These are phyloP conservation scores for Oryzias woworae DNA, from an alignment of 2,113 vertebrate genomes.

Conservation along the genomic window DNA sequence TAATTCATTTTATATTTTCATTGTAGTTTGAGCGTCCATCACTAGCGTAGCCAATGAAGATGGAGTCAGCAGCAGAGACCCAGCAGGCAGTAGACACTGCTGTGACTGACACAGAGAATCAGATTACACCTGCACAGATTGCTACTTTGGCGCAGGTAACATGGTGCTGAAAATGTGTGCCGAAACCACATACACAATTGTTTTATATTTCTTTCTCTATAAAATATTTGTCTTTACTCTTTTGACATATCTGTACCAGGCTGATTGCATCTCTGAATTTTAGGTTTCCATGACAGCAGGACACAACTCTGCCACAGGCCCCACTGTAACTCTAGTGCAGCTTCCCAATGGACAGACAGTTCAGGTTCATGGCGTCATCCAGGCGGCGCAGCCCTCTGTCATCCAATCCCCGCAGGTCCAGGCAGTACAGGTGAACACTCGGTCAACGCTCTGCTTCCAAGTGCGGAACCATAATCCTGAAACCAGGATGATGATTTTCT, in stretches of 20 bases:
- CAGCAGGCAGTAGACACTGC: constrained; percentile 93
- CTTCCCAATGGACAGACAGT: constrained; percentile 97
- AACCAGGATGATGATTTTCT: background rate
- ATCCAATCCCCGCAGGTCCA: constrained; percentile 98
- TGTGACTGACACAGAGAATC: constrained; percentile 92
- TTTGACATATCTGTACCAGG: background rate
- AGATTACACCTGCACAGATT: constrained; percentile 78
- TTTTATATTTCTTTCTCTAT: too few species aligned
- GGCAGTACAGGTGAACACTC: constrained; percentile 90
- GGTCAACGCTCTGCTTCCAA: background rate
- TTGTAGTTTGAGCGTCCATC: background rate
- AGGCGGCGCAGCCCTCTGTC: constrained; percentile 95
- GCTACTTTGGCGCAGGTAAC: constrained; percentile 93
- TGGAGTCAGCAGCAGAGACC: constrained; percentile 94
- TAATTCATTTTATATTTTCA: background rate
- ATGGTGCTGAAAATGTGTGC: too few species aligned
- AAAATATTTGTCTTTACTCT: background rate
- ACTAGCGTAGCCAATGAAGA: constrained; percentile 92
- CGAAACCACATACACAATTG: too few species aligned
- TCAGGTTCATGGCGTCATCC: constrained; percentile 97
- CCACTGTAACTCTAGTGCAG: constrained; percentile 95
- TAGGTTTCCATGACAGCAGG: constrained; percentile 91
- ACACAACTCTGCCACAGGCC: constrained; percentile 86
- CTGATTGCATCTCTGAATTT: constrained; percentile 1
- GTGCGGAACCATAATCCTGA: too few species aligned